phyloP scores from a whole-genome alignment of 1,140 invertebrate genomes.

The Paramacrobiotus metropolitanus region DNA sequence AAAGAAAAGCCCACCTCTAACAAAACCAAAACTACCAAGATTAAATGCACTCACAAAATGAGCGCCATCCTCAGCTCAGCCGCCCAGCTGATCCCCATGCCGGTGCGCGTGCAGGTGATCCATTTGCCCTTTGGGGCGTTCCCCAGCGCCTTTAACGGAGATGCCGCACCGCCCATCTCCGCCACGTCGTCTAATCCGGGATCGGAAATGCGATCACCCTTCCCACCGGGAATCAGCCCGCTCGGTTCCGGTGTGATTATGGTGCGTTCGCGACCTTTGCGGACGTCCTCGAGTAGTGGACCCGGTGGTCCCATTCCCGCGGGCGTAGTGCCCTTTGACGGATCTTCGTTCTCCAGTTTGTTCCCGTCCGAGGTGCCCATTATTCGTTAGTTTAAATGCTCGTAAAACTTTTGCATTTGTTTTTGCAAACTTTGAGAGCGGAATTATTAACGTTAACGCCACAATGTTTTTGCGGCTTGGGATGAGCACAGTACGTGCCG shows the following conservation, averaged over 20 bases:
- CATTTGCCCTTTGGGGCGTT: not conserved
- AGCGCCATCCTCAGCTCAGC: not conserved
- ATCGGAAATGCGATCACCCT: not conserved
- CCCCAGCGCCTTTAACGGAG: not conserved
- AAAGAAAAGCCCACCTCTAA: not conserved
- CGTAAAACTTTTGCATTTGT: no score
- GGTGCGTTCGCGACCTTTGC: no score
- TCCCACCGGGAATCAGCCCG: not conserved
- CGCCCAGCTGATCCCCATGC: not conserved
- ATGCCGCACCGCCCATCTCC: not conserved
- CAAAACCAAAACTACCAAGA: not conserved
- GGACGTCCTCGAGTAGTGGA: not conserved
- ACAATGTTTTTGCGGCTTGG: no score
- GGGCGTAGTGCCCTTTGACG: no score
- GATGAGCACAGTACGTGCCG: no score
- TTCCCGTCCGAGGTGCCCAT: no score
- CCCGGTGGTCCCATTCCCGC: not conserved
- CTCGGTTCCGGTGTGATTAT: no score
- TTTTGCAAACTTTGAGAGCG: no score
- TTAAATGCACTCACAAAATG: not conserved
- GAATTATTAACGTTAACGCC: no score
- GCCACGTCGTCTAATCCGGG: no score
- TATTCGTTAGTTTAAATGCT: no score
- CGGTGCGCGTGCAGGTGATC: not conserved
- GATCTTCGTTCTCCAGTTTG: no score